Evolutionary conservation across 2,797 vertebrate species (phyloP), one percentile per base, ranked within the genome.

Genomic region (Luscinia luscinia): DNA sequence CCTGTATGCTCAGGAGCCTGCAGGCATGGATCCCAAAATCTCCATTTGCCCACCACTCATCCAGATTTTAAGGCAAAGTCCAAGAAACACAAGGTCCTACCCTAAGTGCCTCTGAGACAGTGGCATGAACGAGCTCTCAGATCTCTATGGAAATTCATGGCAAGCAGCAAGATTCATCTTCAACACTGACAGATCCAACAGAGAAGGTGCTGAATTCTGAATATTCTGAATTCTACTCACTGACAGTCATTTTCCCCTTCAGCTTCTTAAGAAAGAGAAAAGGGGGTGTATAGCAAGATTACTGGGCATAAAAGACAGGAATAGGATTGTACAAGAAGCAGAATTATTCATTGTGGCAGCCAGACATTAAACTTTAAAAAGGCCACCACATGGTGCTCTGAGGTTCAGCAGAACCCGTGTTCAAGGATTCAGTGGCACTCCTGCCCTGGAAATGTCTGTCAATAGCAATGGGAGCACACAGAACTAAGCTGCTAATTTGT

Each of bases 111-210:
- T 80, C 61, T 1, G 2, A 61, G 72, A 38, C 58, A 52, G 8
- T 0, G 0, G 32, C n/a, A 51, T 0, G 0, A 68, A 32, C 0
- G 4, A 92, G 84, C 57, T 73, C 70, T 82, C 43, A 34, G 63
- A 32, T 59, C 12, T 32, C 63, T 27, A 6, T 3, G 21, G 73
- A 77, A 85, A 91, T 51, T 36, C 48, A 27, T 19, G 57, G 84
- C 46, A 87, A 46, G 69, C 62, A 87, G 27, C 2, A 32, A 88
- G 66, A 76, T 82, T 84, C 30, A 51, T 49, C 86, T 76, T 91
- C 69, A 72, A 23, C 82, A 68, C 23, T 61, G 73, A 86, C 36
- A 89, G 54, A 87, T 49, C 78, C 67, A 84, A 58, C 84, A 76
- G 32, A 70, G 59, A 49, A 52, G 15, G 6, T 45, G 51, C 1